phyloP scores from a whole-genome alignment of 2,113 vertebrate species.

The Psettodes erumei region DNA sequence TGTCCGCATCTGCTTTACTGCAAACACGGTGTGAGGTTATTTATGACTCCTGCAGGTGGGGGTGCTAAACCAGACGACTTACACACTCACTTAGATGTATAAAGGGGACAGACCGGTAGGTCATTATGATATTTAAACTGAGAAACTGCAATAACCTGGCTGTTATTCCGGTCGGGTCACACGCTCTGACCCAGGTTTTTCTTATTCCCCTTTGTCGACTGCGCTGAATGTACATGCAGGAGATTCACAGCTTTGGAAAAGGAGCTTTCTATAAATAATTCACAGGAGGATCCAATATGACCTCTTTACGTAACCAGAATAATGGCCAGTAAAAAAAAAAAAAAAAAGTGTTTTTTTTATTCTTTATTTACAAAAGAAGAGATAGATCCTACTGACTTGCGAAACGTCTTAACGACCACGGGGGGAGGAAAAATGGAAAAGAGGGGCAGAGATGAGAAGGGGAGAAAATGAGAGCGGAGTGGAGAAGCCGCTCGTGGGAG shows the following conservation, averaged over 20 bases:
- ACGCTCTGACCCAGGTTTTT: slow-evolving; percentile 26
- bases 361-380: slow-evolving; percentile 41
- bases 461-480: slow-evolving; percentile 68
- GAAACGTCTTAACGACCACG: slow-evolving; percentile 42
- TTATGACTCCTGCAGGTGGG: slow-evolving; percentile 55
- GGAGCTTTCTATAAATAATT: slow-evolving; percentile 47
- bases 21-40: background rate
- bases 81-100: slow-evolving; percentile 23
- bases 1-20: slow-evolving; percentile 4
- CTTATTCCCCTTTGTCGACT: background rate
- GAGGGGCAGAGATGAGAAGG: slow-evolving; percentile 62
- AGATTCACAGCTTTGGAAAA: slow-evolving; percentile 23
- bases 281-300: slow-evolving; percentile 23
- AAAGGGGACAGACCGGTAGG: slow-evolving; percentile 15
- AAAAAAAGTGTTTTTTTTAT: slow-evolving; percentile 13
- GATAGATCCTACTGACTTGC: slow-evolving; percentile 19
- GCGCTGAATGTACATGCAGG: background rate
- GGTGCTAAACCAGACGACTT: slow-evolving; percentile 1
- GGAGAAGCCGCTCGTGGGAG: slow-evolving; percentile 70
- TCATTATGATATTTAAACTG: slow-evolving; percentile 56
- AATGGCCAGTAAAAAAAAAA: slow-evolving; percentile 17
- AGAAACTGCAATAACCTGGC: slow-evolving; percentile 52
- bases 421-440: slow-evolving; percentile 31
- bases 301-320: slow-evolving; percentile 42
- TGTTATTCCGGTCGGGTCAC: slow-evolving; percentile 49